A percentile compares a stretch with the other conserved stretches of the same genome.
These are phyloP conservation scores for Archips crataeganus DNA, from an alignment of 2,888 invertebrate species.

Conservation along the genomic window DNA sequence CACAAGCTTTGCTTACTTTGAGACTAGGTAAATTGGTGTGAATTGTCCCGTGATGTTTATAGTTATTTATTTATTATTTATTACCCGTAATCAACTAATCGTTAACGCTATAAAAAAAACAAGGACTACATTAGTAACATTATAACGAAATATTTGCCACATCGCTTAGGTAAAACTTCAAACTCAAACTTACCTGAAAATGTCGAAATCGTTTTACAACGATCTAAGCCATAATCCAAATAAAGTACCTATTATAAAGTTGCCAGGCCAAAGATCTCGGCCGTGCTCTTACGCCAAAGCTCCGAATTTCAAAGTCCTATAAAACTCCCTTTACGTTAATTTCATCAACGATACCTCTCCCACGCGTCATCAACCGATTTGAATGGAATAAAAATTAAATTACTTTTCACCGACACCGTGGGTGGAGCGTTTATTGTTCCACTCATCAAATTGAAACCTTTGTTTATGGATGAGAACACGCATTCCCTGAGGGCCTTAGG, in stretches of 20 bases:
- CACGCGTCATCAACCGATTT: slow-evolving; percentile 39
- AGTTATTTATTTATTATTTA: too few species aligned
- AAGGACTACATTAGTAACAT: not conserved
- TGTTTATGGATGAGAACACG: slow-evolving; percentile 50
- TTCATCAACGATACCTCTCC: slow-evolving; percentile 19
- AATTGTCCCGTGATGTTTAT: too few species aligned
- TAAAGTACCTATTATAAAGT: not conserved
- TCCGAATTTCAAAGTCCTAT: slow-evolving; percentile 10
- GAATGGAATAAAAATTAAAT: slow-evolving; percentile 39
- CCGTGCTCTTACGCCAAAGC: not conserved
- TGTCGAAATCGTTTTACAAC: not conserved
- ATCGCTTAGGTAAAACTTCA: not conserved
- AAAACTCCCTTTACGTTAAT: slow-evolving; percentile 24
- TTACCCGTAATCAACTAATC: not conserved
- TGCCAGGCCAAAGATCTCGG: not conserved
- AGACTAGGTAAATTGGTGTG: too few species aligned
- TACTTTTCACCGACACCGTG: slow-evolving; percentile 43
- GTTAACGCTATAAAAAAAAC: not conserved
- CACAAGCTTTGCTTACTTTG: too few species aligned
- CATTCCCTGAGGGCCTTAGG: slow-evolving; percentile 41
- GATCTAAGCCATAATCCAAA: not conserved
- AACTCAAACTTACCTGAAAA: slow-evolving; percentile 3
- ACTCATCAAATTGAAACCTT: slow-evolving; percentile 49
- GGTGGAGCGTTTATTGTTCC: slow-evolving; percentile 45
- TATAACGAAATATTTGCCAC: not conserved